Base-by-base conservation (phyloP, 2,113 vertebrate species). In the Lepidothrix coronata region DNA sequence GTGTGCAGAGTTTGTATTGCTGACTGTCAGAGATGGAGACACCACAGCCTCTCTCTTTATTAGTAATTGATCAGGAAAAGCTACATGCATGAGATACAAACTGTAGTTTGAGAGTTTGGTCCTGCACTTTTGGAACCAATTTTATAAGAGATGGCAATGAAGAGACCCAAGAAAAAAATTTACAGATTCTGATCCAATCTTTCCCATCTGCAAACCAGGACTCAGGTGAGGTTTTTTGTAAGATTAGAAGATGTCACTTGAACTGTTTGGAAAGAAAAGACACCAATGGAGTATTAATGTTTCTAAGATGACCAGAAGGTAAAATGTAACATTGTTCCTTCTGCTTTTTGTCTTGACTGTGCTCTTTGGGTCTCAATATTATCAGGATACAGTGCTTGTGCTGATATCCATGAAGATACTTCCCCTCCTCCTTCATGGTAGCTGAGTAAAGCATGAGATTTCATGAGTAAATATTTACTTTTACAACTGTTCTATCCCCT, bases 361-460 rank as follows among this genome's bases (percentile, higher is more conserved):
- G 84, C 78, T 87, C 85, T 87, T 95, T 95, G 76, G 55, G 84
- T 94, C 51, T 66, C 33, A 43, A 46, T 74, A 97, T 97, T 97
- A 98, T 97, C 95, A 95, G 80, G 79, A 76, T 41, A 37, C 55
- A 87, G 71, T 44, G 74, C 94, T 97, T 97, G 68, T 96, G 95
- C 94, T 96, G 90, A 95, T 92, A 80, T 59, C 21, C 65, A 37
- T 79, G 39, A 70, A 37, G 28, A 96, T 72, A 93, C 89, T 97
- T 97, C 59, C 41, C 61, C 59, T 70, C 54, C 14, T 68, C 24
- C 7, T 9, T 41, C 77, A 31, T 8, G 6, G 25, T 25, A 67
- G 43, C 39, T 76, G 31, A 84, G 54, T 63, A 79, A 77, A 91
- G n/a, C 33, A 11, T 75, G 77, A 96, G 82, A 94, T 95, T 89